Conservation (phyloP, 2,797 vertebrate species). For the Micropoecilia bifurca region DNA sequence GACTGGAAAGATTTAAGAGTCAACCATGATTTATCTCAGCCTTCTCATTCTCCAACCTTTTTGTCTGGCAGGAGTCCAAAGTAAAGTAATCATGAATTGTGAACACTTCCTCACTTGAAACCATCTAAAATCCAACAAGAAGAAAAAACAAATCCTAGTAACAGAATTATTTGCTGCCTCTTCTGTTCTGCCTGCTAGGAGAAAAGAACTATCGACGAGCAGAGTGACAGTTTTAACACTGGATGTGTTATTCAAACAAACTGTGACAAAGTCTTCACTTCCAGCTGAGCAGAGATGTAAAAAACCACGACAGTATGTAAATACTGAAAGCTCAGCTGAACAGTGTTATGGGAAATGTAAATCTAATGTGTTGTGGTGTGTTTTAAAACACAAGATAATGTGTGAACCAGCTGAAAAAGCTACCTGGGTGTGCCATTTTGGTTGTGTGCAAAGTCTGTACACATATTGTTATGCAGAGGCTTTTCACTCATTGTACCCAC, state of each 20-base stretch:
- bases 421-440: conserved; percentile 2
- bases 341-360: conserved; percentile 41
- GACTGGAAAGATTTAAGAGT: conserved; percentile 20
- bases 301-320: conserved; percentile 45
- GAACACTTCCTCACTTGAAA: conserved; percentile 28
- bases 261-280: conserved; percentile 21
- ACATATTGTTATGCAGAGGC: background rate
- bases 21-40: conserved; percentile 10
- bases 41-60: conserved; percentile 11
- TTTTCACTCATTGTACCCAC: background rate
- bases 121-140: conserved; percentile 26
- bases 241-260: conserved; percentile 16
- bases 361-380: background rate
- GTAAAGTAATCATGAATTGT: conserved; percentile 43
- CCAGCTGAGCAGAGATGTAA: background rate
- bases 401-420: conserved; percentile 18
- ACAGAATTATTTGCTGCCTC: conserved; percentile 22
- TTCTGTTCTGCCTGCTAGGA: conserved; percentile 22
- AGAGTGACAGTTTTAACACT: conserved; percentile 24
- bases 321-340: conserved; percentile 23
- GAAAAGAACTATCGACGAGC: conserved; percentile 4
- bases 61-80: conserved; percentile 36
- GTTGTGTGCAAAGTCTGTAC: conserved; percentile 4
- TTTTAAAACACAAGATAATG: conserved; percentile 20
- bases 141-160: conserved; percentile 15